Conservation (phyloP, 1,140 invertebrate genomes). For the Diuraphis noxia region DNA sequence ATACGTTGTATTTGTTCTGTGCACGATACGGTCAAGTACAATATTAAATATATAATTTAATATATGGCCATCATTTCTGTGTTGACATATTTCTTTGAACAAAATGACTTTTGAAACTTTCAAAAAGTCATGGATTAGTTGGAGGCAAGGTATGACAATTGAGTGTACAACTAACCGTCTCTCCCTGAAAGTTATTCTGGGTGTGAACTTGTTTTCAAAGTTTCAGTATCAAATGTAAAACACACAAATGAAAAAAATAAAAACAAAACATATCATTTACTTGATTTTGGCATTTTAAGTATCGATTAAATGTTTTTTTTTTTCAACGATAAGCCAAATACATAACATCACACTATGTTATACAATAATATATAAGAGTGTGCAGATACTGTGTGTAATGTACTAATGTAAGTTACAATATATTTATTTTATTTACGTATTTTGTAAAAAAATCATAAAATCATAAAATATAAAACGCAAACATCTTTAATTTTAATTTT, state of each 20-base stretch:
- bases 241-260: not conserved
- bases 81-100: not conserved
- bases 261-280: not conserved
- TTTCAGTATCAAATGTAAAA: not conserved
- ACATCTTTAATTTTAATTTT: not conserved
- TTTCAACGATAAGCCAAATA: not conserved
- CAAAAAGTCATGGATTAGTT: not conserved
- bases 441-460: not conserved
- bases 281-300: not conserved
- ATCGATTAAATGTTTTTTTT: not conserved
- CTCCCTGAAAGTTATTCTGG: not conserved
- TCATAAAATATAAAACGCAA: not conserved
- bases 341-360: not conserved
- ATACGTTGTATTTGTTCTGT: not conserved
- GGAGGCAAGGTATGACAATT: not conserved
- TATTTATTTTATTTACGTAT: not conserved
- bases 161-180: not conserved
- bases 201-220: not conserved
- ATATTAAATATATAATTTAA: not conserved
- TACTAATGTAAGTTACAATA: not conserved
- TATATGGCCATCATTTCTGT: not conserved
- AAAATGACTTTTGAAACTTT: not conserved
- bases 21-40: not conserved
- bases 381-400: not conserved
- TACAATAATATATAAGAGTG: not conserved